Evolutionary conservation across 2,888 invertebrate genomes (phyloP).

Genomic region (Chaetoderma sp.): DNA sequence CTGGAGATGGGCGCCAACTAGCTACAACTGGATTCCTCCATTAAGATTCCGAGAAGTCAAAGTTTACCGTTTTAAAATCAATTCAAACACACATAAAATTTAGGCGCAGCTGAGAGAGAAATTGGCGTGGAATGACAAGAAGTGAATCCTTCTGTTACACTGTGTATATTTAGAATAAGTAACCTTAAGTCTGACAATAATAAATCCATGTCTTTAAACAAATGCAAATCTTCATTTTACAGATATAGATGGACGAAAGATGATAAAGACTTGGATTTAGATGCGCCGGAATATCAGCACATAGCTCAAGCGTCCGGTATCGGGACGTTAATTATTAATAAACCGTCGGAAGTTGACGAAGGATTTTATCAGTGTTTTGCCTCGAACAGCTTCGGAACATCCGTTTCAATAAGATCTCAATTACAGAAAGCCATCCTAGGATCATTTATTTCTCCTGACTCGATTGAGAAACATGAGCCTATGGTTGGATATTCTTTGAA

Average conservation of each 20-base stretch:
- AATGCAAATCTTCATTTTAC: too few species aligned
- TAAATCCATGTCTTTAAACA: too few species aligned
- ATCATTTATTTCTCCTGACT: constrained; percentile 17
- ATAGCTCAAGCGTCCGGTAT: constrained; percentile 14
- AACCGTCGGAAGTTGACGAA: constrained; percentile 77
- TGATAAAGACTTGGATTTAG: constrained; percentile 42
- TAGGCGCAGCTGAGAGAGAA: too few species aligned
- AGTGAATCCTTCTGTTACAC: too few species aligned
- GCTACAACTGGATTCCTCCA: too few species aligned
- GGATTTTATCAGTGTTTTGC: constrained; percentile 96
- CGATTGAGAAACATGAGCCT: constrained; percentile 7
- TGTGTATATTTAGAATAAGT: too few species aligned
- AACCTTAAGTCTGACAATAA: too few species aligned
- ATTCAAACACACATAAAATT: too few species aligned
- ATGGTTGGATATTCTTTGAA: constrained; percentile 20
- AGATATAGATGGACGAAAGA: constrained; percentile 58
- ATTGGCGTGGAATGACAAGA: too few species aligned
- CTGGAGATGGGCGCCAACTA: too few species aligned
- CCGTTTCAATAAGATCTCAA: constrained; percentile 95
- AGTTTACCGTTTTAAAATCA: too few species aligned
- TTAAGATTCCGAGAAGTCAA: too few species aligned
- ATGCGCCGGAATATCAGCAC: constrained; percentile 27
- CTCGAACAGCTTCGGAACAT: constrained; percentile 91
- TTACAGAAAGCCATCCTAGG: constrained; percentile 81
- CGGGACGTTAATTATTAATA: constrained; percentile 42